Evolutionary conservation across 2,113 vertebrate species (phyloP).

Genomic region (Neotragus moschatus): DNA sequence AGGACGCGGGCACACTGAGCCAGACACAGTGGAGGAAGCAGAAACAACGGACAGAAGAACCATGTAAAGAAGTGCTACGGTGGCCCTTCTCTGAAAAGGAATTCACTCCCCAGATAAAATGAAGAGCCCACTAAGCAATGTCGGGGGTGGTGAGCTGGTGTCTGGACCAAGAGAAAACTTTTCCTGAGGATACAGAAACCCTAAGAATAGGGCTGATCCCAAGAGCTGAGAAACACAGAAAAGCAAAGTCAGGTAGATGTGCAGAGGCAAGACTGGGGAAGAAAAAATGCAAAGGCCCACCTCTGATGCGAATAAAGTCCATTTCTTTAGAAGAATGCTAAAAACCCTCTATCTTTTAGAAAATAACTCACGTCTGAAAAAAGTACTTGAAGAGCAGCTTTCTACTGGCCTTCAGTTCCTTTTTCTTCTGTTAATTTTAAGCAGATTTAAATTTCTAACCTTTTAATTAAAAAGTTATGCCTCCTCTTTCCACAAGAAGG

Average conservation of each 20-base stretch:
- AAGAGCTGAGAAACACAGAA: neutral
- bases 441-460: neutral
- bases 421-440: constrained; percentile 5
- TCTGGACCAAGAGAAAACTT: neutral
- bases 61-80: neutral
- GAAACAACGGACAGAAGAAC: neutral
- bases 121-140: neutral
- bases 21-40: neutral
- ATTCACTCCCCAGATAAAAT: neutral
- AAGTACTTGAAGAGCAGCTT: neutral
- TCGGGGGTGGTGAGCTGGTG: neutral
- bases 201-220: neutral
- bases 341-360: neutral
- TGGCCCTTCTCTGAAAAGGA: neutral
- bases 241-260: neutral
- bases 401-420: neutral
- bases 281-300: neutral
- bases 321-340: neutral
- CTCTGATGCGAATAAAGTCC: neutral
- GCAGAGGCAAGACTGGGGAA: neutral
- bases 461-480: neutral
- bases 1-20: neutral
- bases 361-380: neutral
- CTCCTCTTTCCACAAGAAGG: neutral
- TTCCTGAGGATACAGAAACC: neutral